Conservation (phyloP, 64 coral and sea anemone genomes). For the Exaiptasia diaphana region DNA sequence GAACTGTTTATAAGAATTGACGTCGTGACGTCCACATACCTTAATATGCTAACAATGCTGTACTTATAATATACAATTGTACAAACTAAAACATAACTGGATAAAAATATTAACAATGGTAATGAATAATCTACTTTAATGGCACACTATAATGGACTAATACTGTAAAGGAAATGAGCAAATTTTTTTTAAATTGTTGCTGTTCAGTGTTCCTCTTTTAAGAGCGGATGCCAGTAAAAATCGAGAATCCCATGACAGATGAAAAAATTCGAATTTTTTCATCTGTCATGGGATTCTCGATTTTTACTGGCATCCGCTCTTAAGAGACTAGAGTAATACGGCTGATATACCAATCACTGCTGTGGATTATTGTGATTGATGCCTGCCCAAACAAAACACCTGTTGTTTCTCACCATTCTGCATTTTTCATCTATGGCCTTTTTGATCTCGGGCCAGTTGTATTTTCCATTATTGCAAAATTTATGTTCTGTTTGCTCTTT, state of each 20-base stretch:
- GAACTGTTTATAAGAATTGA: neutral
- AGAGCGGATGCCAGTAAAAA: no score
- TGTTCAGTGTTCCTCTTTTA: no score
- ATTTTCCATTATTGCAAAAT: neutral
- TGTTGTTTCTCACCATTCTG: constrained; percentile 54
- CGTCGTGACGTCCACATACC: neutral
- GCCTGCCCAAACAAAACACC: constrained; percentile 55
- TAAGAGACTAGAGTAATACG: no score
- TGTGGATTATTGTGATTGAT: constrained; percentile 24
- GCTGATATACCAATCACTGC: neutral
- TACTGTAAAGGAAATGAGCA: no score
- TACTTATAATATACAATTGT: neutral
- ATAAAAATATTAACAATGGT: no score
- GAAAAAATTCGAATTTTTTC: neutral
- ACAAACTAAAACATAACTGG: no score
- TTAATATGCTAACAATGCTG: neutral
- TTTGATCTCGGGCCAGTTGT: constrained; percentile 29
- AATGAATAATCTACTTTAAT: no score
- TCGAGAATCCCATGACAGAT: neutral
- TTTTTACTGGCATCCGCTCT: neutral
- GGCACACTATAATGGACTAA: no score
- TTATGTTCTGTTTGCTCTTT: constrained; percentile 12
- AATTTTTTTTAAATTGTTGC: no score
- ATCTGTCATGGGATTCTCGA: neutral
- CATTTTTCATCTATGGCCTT: constrained; percentile 62